Base-by-base conservation (phyloP, 2,113 vertebrate genomes). In the Xiphorhynchus elegans region DNA sequence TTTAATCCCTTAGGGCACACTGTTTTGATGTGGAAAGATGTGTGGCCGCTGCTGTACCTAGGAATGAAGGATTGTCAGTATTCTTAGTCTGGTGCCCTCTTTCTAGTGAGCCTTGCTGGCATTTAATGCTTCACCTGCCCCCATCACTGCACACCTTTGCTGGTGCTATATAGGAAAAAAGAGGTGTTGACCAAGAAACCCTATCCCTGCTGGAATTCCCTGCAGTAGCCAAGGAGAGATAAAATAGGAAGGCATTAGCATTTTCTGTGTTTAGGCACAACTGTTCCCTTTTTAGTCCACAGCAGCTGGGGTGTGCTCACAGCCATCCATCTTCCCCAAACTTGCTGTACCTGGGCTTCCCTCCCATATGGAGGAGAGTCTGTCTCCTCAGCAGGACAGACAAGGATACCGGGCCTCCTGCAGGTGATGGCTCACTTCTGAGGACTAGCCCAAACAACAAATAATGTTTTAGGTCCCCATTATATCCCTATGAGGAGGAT, bases 401-500 rank as follows among this genome's bases (percentile, higher is more conserved):
- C 19, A 37, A 79, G 26, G 58, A 17, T 56, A 37, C 25, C 35
- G 53, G 37, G 19, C 28, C 33, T 88, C n/a, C 67, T 84, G 50
- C 33, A 76, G 35, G 10, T 33, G 29, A 23, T 11, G 24, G 39
- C 56, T 91, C 39, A 15, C 39, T 87, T 66, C 50, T 76, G 75
- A 73, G 47, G 29, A 39, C 31, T 33, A 29, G 33, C 24, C 16
- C 35, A 68, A 79, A 60, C 23, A 60, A 19, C 24, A 73, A 73
- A 24, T 5, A 3, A 0, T n/a, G 10, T 58, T 75, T 81, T 47
- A 72, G 31, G 8, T 7, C 18, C 10, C 15, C 0, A 0, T 10
- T 33, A 0, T 47, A 42, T 53, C 46, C 74, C 40, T 50, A 12
- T 59, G 60, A 87, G 50, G 55, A 83, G 47, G 29, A 40, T 77